These are phyloP conservation scores for Stomatorhinus ivindoensis DNA, from an alignment of 2,113 vertebrate species.

Conservation along the genomic window DNA sequence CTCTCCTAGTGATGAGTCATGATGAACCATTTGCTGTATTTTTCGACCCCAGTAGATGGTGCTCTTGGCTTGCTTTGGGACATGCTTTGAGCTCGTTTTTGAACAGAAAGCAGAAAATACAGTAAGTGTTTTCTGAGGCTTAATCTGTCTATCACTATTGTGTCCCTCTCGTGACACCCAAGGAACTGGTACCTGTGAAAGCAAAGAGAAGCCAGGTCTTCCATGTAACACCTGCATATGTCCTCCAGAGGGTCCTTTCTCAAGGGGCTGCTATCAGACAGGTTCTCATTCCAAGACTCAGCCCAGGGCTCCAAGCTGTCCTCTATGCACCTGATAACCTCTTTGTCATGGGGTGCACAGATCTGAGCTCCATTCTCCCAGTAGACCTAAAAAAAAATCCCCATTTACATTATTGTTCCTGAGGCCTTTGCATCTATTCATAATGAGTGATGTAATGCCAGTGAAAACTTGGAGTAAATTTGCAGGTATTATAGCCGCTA, in stretches of 20 bases:
- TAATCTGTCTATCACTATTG: neutral
- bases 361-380: conserved; percentile 92
- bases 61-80: neutral
- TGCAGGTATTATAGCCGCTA: neutral
- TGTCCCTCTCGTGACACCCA: neutral
- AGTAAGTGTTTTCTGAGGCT: neutral
- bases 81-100: neutral
- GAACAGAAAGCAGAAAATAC: neutral
- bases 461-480: neutral
- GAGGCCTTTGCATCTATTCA: neutral
- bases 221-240: conserved; percentile 75
- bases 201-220: conserved; percentile 75
- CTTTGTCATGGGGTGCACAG: conserved; percentile 78
- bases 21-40: neutral
- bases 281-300: conserved; percentile 76
- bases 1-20: neutral
- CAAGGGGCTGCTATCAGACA: conserved; percentile 67
- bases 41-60: neutral
- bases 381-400: conserved; percentile 66
- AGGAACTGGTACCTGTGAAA: conserved; percentile 68
- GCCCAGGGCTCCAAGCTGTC: conserved; percentile 81
- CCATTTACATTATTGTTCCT: neutral
- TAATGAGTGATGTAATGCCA: neutral
- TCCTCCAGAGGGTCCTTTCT: conserved; percentile 71
- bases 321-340: conserved; percentile 78